phyloP scores from a whole-genome alignment of 2,888 invertebrate genomes.

The Lypha dubia region DNA sequence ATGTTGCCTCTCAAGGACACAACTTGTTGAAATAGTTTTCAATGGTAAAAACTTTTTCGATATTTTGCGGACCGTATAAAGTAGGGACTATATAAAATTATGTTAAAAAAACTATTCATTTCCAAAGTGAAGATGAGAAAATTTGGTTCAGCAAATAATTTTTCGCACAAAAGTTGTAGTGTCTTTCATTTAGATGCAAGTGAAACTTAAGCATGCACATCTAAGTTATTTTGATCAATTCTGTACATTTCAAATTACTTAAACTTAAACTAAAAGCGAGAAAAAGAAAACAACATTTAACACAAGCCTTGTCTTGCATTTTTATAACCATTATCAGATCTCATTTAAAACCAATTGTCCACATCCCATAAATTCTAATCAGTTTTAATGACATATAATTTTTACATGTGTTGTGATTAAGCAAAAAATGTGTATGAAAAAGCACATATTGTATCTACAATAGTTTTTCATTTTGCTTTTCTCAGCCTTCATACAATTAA shows the following conservation, averaged over 20 bases:
- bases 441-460: slow-evolving; percentile 37
- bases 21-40: no score
- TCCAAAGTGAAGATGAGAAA: background rate
- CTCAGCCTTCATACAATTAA: slow-evolving; percentile 32
- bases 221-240: slow-evolving; percentile 43
- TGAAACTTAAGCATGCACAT: background rate
- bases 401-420: slow-evolving; percentile 69
- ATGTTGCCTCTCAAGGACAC: no score
- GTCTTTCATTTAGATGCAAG: background rate
- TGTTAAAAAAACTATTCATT: no score
- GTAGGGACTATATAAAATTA: no score
- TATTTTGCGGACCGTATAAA: no score
- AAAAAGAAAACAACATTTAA: background rate
- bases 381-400: slow-evolving; percentile 72
- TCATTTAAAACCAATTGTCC: slow-evolving; percentile 71
- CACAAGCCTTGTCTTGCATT: background rate
- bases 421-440: no score
- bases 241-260: slow-evolving; percentile 19
- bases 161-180: background rate
- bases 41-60: no score
- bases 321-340: slow-evolving; percentile 59
- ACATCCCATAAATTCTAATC: slow-evolving; percentile 72
- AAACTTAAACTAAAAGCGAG: background rate
- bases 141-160: background rate
- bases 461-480: slow-evolving; percentile 30